A percentile compares a stretch with the other conserved stretches of the same genome.
Conservation (phyloP, 2,888 invertebrate genomes). For the Operophtera brumata region DNA sequence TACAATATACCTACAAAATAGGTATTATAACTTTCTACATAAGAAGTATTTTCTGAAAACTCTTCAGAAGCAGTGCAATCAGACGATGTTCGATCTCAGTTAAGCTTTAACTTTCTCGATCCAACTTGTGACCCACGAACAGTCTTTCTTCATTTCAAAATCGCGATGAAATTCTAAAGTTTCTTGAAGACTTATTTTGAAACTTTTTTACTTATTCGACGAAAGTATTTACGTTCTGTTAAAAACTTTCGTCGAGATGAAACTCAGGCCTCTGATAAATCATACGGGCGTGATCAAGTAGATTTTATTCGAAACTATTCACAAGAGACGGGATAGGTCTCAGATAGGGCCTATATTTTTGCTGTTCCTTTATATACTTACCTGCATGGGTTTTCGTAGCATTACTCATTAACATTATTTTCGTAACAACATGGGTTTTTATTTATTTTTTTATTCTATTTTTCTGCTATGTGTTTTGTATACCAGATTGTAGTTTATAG, state of each 20-base stretch:
- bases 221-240: slow-evolving; percentile 20
- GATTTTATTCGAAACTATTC: no score
- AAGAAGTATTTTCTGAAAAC: slow-evolving; percentile 58
- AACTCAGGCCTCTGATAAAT: neutral
- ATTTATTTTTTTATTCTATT: no score
- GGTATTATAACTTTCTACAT: slow-evolving; percentile 1
- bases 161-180: slow-evolving; percentile 68
- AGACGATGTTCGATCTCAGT: slow-evolving; percentile 60
- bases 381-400: no score
- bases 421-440: no score
- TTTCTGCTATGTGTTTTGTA: no score
- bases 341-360: neutral
- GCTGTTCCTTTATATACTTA: no score
- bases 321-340: neutral
- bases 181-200: slow-evolving; percentile 54
- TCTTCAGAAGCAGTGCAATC: slow-evolving; percentile 66
- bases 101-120: slow-evolving; percentile 56
- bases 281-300: no score
- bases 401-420: no score
- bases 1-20: neutral
- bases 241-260: neutral
- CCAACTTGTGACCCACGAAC: slow-evolving; percentile 59
- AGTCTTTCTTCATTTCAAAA: slow-evolving; percentile 57
- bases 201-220: slow-evolving; percentile 36
- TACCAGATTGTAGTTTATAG: no score